phyloP scores from a whole-genome alignment of 2,113 vertebrate genomes.

The Odobenus rosmarus region DNA sequence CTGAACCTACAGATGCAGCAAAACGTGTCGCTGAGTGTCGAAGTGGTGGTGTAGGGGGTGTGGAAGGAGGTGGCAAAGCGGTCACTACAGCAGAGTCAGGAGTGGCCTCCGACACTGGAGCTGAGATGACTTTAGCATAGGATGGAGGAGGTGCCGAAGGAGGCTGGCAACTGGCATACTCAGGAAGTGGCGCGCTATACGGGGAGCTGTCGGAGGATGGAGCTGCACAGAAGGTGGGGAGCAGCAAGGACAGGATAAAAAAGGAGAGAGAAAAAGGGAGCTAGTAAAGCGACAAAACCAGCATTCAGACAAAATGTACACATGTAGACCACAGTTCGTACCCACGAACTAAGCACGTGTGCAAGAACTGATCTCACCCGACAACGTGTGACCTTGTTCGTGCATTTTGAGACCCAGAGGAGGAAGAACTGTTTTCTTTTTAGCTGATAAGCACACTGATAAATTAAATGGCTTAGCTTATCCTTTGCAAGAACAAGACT shows the following conservation, averaged over 20 bases:
- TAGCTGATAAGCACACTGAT: conserved; percentile 44
- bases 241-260: conserved; percentile 90
- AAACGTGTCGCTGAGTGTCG: conserved; percentile 97
- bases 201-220: conserved; percentile 96
- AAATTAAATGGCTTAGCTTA: conserved; percentile 29
- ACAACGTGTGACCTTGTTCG: conserved; percentile 63
- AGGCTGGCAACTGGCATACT: conserved; percentile 91
- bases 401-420: conserved; percentile 3
- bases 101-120: conserved; percentile 89
- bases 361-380: conserved; percentile 72
- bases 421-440: conserved; percentile 50
- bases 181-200: conserved; percentile 92
- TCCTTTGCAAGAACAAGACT: not conserved
- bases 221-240: conserved; percentile 88
- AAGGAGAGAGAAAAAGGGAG: conserved; percentile 93
- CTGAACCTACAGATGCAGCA: conserved; percentile 96
- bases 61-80: conserved; percentile 87
- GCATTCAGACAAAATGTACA: conserved; percentile 90
- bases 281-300: conserved; percentile 95
- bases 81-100: conserved; percentile 89
- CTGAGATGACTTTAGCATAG: conserved; percentile 91
- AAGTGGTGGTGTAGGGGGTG: conserved; percentile 96
- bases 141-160: conserved; percentile 90
- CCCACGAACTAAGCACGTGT: conserved; percentile 87
- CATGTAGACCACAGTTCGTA: conserved; percentile 90